A percentile compares a stretch with the other conserved stretches of the same genome.
phyloP scores from a whole-genome alignment of 2,888 invertebrate species.

The Xylota sylvarum region DNA sequence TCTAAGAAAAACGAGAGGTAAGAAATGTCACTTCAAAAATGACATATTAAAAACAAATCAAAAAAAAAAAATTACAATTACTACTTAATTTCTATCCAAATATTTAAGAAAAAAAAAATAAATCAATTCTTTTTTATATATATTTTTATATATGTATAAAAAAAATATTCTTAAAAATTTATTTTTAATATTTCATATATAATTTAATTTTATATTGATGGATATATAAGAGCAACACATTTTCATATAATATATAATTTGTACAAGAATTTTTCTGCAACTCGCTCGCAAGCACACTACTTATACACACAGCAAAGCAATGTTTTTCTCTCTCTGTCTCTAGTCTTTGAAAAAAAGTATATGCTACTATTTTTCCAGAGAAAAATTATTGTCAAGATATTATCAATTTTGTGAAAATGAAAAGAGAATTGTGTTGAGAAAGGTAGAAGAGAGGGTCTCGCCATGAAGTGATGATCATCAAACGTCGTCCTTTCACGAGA shows the following conservation, averaged over 20 bases:
- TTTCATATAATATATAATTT: constrained; percentile 68
- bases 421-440: constrained; percentile 68
- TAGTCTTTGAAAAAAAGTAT: constrained; percentile 47
- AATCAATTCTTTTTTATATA: constrained; percentile 66
- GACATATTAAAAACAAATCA: constrained; percentile 79
- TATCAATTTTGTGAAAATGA: constrained; percentile 28
- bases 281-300: constrained; percentile 46
- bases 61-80: constrained; percentile 79
- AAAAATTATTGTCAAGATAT: constrained; percentile 27
- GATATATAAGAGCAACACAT: constrained; percentile 58
- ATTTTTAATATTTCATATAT: constrained; percentile 65
- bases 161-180: constrained; percentile 42
- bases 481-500: constrained; percentile 57
- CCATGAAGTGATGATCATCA: constrained; percentile 45
- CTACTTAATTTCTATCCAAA: constrained; percentile 78
- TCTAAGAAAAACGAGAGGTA: constrained; percentile 85
- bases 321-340: constrained; percentile 34
- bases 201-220: constrained; percentile 73
- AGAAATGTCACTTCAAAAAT: constrained; percentile 81
- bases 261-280: constrained; percentile 62
- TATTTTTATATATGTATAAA: constrained; percentile 68
- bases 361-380: constrained; percentile 46
- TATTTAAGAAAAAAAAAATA: constrained; percentile 52
- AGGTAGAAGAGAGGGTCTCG: constrained; percentile 55
- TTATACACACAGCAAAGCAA: constrained; percentile 42